Base-by-base conservation (phyloP, 1,140 invertebrate species). In the Ips typographus region DNA sequence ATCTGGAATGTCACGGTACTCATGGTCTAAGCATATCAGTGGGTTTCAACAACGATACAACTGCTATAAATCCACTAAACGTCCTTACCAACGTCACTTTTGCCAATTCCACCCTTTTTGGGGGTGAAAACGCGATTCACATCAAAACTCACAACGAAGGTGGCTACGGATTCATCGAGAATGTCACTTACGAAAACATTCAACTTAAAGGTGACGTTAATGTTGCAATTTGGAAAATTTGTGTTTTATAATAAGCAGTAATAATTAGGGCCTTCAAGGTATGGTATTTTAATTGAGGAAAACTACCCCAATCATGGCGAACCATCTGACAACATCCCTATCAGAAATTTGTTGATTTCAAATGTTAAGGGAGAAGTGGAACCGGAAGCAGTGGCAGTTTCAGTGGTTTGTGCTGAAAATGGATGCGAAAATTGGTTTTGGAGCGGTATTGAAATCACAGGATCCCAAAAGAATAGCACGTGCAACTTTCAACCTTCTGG, bases 1-100 rank as follows among this genome's bases (percentile, higher is more conserved):
- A 67, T 37, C 8, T 72, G 39, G 4, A 47, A 40, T 72, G 71
- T 43, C 40, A 42, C 43, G 71, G 71, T 40, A 53, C 68, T 39
- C 71, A 72, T 59, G 71, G 71, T 7, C 53, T 72, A 2, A 72
- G 71, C 55, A 22, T 72, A 4, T 70, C 62, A 2, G 70, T 71
- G 4, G 57, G 68, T 7, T 53, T 58, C 4, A 70, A 61, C 42
- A 59, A 57, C 40, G 42, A 52, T 4, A 55, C 61, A n/a, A 44
- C 43, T 22, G 51, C 39, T 2, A 22, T 22, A 22, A 22, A 22
- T 22, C 22, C 22, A 22, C 22, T 5, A 4, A 72, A 72, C 42
- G 70, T 64, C 6, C 40, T 69, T 3, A 53, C 3, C 7, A 49
- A 72, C 37, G 64, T 72, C 1, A 36, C 60, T 4, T 61, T 72